Evolutionary conservation across 2,113 vertebrate species (phyloP).

Genomic region (Phyllopteryx taeniolatus): DNA sequence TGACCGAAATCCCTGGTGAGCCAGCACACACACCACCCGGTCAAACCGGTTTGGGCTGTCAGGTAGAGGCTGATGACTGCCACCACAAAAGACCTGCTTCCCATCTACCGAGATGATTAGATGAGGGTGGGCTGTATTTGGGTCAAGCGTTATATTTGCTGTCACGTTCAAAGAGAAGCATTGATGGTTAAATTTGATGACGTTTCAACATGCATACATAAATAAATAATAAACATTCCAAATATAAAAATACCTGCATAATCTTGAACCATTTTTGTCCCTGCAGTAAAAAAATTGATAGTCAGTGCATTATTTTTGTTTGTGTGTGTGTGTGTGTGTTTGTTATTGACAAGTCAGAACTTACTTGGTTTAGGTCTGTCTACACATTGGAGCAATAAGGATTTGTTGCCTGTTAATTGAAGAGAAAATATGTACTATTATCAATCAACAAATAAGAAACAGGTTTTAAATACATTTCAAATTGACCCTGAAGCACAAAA

Average conservation of each 20-base stretch:
- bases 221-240: neutral
- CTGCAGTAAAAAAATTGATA: slow-evolving; percentile 39
- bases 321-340: too few relatives aligned
- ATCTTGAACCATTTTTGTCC: slow-evolving; percentile 59
- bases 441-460: neutral
- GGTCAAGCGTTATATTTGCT: slow-evolving; percentile 70
- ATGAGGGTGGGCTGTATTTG: slow-evolving; percentile 67
- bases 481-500: neutral
- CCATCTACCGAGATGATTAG: slow-evolving; percentile 67
- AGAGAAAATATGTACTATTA: neutral
- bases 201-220: neutral
- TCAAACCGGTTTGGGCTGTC: slow-evolving; percentile 66
- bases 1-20: slow-evolving; percentile 58
- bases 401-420: neutral
- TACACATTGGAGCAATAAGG: neutral
- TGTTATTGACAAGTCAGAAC: neutral
- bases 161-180: neutral
- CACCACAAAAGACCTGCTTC: slow-evolving; percentile 64
- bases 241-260: slow-evolving; percentile 60
- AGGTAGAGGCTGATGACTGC: slow-evolving; percentile 40
- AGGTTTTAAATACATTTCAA: neutral
- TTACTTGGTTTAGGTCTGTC: neutral
- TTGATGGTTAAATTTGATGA: neutral
- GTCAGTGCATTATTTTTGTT: too few relatives aligned
- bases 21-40: slow-evolving; percentile 72